Evolutionary conservation across 2,888 invertebrate genomes (phyloP).

Genomic region (Beris morrisii): DNA sequence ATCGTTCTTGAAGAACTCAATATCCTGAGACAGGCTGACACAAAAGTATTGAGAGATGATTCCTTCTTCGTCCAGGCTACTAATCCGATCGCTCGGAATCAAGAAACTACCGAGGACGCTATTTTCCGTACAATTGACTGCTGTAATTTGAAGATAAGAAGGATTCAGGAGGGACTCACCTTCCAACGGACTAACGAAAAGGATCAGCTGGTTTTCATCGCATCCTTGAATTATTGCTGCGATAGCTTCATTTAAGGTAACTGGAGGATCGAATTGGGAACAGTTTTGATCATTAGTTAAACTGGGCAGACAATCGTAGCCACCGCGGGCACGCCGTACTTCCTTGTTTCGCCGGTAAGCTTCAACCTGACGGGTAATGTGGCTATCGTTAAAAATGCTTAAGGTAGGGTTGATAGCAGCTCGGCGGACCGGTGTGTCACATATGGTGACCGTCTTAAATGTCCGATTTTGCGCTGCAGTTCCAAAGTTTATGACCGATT

Average conservation of each 20-base stretch:
- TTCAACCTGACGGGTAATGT: neutral
- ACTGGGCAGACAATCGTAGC: neutral
- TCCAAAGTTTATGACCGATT: neutral
- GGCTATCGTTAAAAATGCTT: neutral
- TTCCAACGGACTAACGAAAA: slow-evolving; percentile 10
- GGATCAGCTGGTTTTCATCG: neutral
- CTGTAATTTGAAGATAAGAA: slow-evolving; percentile 4
- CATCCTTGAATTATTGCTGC: slow-evolving; percentile 3
- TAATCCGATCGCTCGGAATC: slow-evolving; percentile 4
- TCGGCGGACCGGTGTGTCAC: neutral
- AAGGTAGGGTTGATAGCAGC: neutral
- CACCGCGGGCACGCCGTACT: neutral
- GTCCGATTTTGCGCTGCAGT: neutral
- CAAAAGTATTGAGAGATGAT: neutral
- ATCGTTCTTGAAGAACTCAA: slow-evolving; percentile 3
- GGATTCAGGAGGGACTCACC: neutral
- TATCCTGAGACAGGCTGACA: neutral
- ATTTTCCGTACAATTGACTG: neutral
- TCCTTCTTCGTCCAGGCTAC: neutral
- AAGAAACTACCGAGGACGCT: slow-evolving; percentile 6
- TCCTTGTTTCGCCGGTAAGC: neutral
- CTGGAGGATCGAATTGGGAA: neutral
- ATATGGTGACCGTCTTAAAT: neutral
- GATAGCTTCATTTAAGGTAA: slow-evolving; percentile 5
- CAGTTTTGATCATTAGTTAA: neutral